Evolutionary conservation across 2,113 vertebrate genomes (phyloP).

Genomic region (Meles meles): DNA sequence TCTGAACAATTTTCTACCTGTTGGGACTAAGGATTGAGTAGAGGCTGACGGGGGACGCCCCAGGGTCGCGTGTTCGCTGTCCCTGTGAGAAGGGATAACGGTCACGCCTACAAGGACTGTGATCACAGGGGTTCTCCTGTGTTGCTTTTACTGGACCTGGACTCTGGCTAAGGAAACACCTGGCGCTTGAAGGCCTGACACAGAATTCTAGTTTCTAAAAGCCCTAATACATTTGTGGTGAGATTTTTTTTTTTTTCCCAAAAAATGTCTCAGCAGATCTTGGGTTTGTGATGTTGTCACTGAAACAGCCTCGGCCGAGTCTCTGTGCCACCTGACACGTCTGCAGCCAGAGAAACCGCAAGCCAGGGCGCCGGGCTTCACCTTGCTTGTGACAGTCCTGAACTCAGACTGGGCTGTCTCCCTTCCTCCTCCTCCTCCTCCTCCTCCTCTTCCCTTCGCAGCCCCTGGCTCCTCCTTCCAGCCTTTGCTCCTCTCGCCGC

Average conservation of each 20-base stretch:
- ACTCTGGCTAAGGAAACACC: not conserved
- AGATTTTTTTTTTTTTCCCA: not conserved
- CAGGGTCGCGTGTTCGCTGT: accelerated
- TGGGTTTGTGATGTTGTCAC: not conserved
- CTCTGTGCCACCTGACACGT: not conserved
- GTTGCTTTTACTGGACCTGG: not conserved
- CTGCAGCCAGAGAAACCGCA: not conserved
- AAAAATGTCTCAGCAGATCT: not conserved
- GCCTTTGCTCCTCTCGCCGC: accelerated
- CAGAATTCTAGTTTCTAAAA: not conserved
- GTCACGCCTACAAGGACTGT: not conserved
- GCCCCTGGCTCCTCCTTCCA: not conserved
- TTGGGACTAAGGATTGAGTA: not conserved
- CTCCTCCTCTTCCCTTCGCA: not conserved
- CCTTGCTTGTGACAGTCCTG: not conserved
- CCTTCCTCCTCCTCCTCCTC: not conserved
- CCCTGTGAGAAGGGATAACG: not conserved
- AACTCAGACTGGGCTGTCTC: not conserved
- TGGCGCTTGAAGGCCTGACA: not conserved
- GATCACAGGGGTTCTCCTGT: too few species aligned
- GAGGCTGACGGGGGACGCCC: accelerated
- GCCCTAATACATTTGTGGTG: not conserved
- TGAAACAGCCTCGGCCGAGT: not conserved
- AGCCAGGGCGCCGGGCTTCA: too few species aligned
- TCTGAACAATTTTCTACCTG: not conserved